Conservation (phyloP, 2,888 invertebrate species). For the Macroteleia sp. region DNA sequence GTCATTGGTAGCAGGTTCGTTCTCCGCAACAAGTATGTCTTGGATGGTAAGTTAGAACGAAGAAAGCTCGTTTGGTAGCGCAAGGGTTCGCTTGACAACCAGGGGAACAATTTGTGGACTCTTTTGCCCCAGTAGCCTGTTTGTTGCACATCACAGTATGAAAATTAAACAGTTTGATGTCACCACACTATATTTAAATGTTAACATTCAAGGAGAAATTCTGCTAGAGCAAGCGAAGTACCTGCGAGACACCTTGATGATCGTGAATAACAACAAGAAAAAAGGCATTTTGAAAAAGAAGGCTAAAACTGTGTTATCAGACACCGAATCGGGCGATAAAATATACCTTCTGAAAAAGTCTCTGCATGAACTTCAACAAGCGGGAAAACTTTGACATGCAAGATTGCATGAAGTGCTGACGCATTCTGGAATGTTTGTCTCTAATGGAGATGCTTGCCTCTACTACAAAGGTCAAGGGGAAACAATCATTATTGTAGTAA, state of each 20-base stretch:
- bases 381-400: slow-evolving; percentile 7
- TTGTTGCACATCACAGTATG: background rate
- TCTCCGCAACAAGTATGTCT: background rate
- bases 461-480: background rate
- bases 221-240: background rate
- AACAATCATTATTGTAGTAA: background rate
- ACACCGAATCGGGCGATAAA: background rate
- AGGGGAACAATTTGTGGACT: too few species aligned
- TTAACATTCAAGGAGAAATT: background rate
- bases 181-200: background rate
- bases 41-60: background rate
- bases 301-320: background rate
- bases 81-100: too few species aligned
- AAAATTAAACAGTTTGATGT: background rate
- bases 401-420: background rate
- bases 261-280: background rate
- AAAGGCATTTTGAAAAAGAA: background rate
- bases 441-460: background rate
- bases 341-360: background rate
- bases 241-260: background rate
- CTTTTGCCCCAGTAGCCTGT: too few species aligned
- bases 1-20: too few species aligned
- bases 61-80: too few species aligned
- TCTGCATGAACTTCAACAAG: slow-evolving; percentile 2
- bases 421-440: background rate